Evolutionary conservation across 2,113 vertebrate genomes (phyloP), one percentile per base, ranked within the genome.

Genomic region (Rhabdomys dilectus): DNA sequence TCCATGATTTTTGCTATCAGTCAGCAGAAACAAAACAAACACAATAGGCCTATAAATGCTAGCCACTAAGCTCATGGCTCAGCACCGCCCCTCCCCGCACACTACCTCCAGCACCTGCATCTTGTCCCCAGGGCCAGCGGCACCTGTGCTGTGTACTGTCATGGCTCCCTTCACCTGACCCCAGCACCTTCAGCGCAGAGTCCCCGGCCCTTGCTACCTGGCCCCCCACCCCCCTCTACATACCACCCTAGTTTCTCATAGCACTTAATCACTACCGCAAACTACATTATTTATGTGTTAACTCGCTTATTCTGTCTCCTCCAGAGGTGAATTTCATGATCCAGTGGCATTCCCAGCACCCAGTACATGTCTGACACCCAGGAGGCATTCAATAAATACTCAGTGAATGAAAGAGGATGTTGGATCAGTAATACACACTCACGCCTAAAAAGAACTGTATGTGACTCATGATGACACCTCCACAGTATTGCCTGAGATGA

Each of bases 211-310:
- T 91, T 96, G 6, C 96, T 96, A 97, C 73, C n/a, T 21, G 22
- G 91, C 95, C 96, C 96, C 96, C 93, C 96, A 24, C 93, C 93
- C 95, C 93, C 94, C 89, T 26, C 97, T 94, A 97, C 66, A 53
- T 51, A 66, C 80, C 96, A 91, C 95, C 95, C 97, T 92, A 95
- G 93, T 92, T 95, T 97, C 97, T 96, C 95, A 92, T 98, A 97
- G 95, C 94, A 97, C 93, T 96, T 92, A 96, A 93, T 80, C 93
- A 98, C 97, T 98, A 98, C 22, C 68, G 93, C 95, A 95, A 80
- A 97, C 97, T 98, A 98, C 97, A 3, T 70, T 80, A 94, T 68
- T 84, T 92, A 91, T 80, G 68, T 82, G 86, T 91, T 94, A 93
- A 86, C 92, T 96, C 78, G 72, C 73, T 93, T 76, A 78, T 80